These are phyloP conservation scores for Sphinx pinastri DNA, from an alignment of 2,888 invertebrate genomes.

Conservation along the genomic window DNA sequence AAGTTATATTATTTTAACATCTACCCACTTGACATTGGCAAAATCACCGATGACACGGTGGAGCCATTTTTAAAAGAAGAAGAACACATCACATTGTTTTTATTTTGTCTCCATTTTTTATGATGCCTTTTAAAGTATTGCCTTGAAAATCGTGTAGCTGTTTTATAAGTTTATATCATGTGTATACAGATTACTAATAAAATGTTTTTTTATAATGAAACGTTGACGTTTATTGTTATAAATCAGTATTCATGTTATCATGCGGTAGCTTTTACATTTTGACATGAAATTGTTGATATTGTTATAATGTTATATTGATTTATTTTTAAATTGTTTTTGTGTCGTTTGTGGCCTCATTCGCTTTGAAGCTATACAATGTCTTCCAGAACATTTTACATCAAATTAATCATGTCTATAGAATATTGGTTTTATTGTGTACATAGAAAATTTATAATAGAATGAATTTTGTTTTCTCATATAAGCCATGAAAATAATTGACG, in stretches of 20 bases:
- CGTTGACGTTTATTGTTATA: conserved; percentile 33
- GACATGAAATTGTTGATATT: conserved; percentile 31
- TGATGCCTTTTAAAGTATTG: conserved; percentile 37
- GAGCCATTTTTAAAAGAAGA: too few relatives aligned
- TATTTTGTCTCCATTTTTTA: conserved; percentile 24
- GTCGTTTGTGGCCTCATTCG: conserved; percentile 32
- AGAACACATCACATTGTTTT: too few relatives aligned
- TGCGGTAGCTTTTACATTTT: conserved; percentile 34
- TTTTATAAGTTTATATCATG: conserved; percentile 32
- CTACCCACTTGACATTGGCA: too few relatives aligned
- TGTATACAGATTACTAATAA: conserved; percentile 32
- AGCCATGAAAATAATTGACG: conserved; percentile 28
- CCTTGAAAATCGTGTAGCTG: conserved; percentile 29
- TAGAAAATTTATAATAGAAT: conserved; percentile 34
- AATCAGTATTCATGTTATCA: conserved; percentile 36
- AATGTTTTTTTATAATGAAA: conserved; percentile 18
- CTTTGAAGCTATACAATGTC: conserved; percentile 60
- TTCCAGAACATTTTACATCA: conserved; percentile 61
- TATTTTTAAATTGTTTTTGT: conserved; percentile 35
- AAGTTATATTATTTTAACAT: too few relatives aligned
- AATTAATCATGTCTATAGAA: conserved; percentile 61
- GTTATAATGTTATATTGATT: conserved; percentile 45
- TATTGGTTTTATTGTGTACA: conserved; percentile 58
- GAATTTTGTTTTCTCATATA: conserved; percentile 34
- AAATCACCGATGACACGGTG: too few relatives aligned